These are phyloP conservation scores for Drosophila maculinotata DNA, from an alignment of 2,888 invertebrate species.

Conservation along the genomic window DNA sequence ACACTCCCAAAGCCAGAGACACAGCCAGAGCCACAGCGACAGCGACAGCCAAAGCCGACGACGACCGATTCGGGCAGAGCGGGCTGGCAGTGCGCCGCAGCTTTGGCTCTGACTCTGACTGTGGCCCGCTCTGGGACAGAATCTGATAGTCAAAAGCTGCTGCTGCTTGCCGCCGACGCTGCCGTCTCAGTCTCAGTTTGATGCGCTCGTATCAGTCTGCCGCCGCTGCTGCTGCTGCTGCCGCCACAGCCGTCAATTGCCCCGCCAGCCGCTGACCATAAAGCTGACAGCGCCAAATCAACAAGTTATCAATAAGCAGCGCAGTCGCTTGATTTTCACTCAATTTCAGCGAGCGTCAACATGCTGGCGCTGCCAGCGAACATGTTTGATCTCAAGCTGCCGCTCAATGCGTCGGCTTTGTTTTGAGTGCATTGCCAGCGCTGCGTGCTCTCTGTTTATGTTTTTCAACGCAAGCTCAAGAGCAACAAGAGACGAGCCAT, in stretches of 20 bases:
- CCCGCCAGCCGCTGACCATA: conserved; percentile 1
- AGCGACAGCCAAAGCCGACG: conserved; percentile 18
- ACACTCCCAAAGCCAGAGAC: conserved; percentile 54
- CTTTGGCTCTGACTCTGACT: conserved; percentile 36
- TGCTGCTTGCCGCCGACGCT: conserved; percentile 10
- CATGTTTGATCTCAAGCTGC: conserved; percentile 57
- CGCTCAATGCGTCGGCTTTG: conserved; percentile 31
- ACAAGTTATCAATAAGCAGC: conserved; percentile 56
- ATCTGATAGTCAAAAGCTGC: conserved; percentile 60
- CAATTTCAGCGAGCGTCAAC: conserved; percentile 36
- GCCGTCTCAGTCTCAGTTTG: conserved; percentile 35
- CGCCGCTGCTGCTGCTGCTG: conserved; percentile 5
- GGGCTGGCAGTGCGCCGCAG: conserved; percentile 33
- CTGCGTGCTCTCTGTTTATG: conserved; percentile 57
- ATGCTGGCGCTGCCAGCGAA: conserved; percentile 28
- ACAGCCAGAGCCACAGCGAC: conserved; percentile 14
- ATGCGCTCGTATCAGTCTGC: conserved; percentile 52
- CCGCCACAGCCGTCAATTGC: conserved; percentile 8
- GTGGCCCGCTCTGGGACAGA: conserved; percentile 48
- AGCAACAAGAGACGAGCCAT: conserved; percentile 32
- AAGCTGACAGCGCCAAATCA: conserved; percentile 50
- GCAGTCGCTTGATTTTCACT: conserved; percentile 34
- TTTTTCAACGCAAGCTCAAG: conserved; percentile 57
- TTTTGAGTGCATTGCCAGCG: conserved; percentile 44
- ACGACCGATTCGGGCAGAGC: conserved; percentile 29